phyloP scores from a whole-genome alignment of 2,888 invertebrate genomes.

The Petrolisthes cinctipes region DNA sequence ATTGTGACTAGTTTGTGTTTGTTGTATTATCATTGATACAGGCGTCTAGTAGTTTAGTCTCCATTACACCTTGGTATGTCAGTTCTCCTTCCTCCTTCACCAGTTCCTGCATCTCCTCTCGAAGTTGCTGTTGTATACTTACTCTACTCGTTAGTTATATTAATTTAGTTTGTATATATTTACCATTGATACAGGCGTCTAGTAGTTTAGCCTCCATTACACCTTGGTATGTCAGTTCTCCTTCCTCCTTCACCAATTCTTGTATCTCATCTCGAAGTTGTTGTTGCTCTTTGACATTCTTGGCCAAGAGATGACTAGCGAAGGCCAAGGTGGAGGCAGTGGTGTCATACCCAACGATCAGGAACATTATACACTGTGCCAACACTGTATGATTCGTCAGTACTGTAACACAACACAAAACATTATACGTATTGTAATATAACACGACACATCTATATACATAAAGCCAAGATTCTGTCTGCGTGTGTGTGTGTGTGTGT shows the following conservation, averaged over 20 bases:
- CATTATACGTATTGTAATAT: too few relatives aligned
- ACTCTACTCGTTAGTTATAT: too few relatives aligned
- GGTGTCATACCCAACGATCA: constrained; percentile 77
- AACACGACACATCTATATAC: too few relatives aligned
- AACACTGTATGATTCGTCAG: constrained; percentile 64
- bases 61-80: constrained; percentile 73
- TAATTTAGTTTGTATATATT: neutral
- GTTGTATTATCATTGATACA: constrained; percentile 30
- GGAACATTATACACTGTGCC: constrained; percentile 75
- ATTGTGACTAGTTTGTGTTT: too few relatives aligned
- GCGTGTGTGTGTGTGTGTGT: too few relatives aligned
- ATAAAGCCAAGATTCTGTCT: too few relatives aligned
- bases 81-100: constrained; percentile 71
- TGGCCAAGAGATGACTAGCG: constrained; percentile 73
- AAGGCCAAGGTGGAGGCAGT: constrained; percentile 76
- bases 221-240: constrained; percentile 73
- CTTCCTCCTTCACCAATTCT: constrained; percentile 70
- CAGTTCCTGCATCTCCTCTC: constrained; percentile 72
- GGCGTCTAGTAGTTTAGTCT: constrained; percentile 73
- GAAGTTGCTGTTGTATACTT: constrained; percentile 70
- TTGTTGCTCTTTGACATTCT: constrained; percentile 73
- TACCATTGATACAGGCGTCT: constrained; percentile 68
- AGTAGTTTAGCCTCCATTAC: constrained; percentile 73
- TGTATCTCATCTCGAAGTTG: constrained; percentile 72
- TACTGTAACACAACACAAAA: constrained; percentile 1